Base-by-base conservation (phyloP, 2,888 invertebrate species). In the Rhagium mordax region DNA sequence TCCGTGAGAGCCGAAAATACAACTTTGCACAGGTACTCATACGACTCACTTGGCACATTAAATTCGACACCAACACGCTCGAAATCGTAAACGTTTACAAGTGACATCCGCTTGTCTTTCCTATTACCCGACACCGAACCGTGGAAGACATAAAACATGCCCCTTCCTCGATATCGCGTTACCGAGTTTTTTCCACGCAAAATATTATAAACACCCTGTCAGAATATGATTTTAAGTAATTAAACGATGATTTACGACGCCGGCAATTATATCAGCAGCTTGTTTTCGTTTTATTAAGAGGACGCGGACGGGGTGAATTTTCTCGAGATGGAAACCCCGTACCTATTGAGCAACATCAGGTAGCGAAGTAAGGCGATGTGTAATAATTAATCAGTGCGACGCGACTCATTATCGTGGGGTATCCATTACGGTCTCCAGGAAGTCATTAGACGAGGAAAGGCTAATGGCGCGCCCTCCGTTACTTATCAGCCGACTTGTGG, bases 351-450 rank as follows among this genome's bases (percentile, higher is more conserved):
- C 16, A 49, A 24, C 29, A 49, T 51, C 27, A 64, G 48, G 64
- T 64, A 61, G 61, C 47, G 15, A 49, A 64, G 64, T 21, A 27
- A 51, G 49, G 64, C 49, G 48, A 64, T 49, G 64, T 64, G 64
- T 85, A 85, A 84, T 86, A 85, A 85, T 84, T 86, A 85, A 85
- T 85, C 84, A 84, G 82, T 74, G 74, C 78, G 84, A 81, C 82
- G 82, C 82, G 81, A 79, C 85, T 85, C 85, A 85, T 86, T 86
- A 86, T 86, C 84, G 81, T 80, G 76, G 82, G 83, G 82, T 83
- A 85, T 86, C 85, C 85, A 86, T 86, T 86, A 85, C 84, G 79
- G 78, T 77, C 83, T 81, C 82, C 84, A 84, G 84, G 85, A 86
- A 86, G 85, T 84, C 85, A 84, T 86, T 86, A 85, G 81, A 80